Evolutionary conservation across 2,113 vertebrate genomes (phyloP), one percentile per base, ranked within the genome.

Genomic region (Phaethon lepturus): DNA sequence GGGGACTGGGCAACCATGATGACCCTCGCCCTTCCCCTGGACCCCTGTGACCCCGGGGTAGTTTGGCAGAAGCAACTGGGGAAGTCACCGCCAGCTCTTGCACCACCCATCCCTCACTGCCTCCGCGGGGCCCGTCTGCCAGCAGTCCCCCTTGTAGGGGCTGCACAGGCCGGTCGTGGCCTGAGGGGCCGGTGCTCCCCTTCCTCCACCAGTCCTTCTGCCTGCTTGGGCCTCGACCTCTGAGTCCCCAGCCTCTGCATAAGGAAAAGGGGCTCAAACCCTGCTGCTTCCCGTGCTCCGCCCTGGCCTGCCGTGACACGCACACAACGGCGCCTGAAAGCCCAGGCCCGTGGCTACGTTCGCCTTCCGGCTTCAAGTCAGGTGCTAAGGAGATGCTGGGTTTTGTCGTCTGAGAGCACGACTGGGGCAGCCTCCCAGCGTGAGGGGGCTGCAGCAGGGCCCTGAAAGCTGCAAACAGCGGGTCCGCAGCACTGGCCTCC

Each of bases 151-250:
- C 33, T 45, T n/a, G 33, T 3, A n/a, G 50, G 45, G 59, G 23
- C 74, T 71, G 66, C 50, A 42, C 16, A 10, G 69, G 31, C 60
- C 73, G 63, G 53, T 50, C 42, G 9, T 56, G 49, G 17, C n/a
- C 42, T 9, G 47, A 58, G 44, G 9, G 19, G 13, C 60, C 56
- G 7, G 4, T 11, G 26, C 13, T 88, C 8, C 24, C 11, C 8
- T 69, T 80, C 13, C 29, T 59, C 55, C 28, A 26, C 16, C 62
- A 24, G 45, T 60, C 47, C 55, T 85, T 56, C 53, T 50, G 28
- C 42, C 52, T 44, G 67, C 59, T 28, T 0, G 0, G 10, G 25
- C 33, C 26, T n/a, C 55, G 16, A 24, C 9, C 15, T 62, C 20
- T 20, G 29, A 52, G 24, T 15, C 35, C 15, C 31, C 28, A 13